These are phyloP conservation scores for Leucoraja erinaceus DNA, from an alignment of 2,113 vertebrate genomes.

Conservation along the genomic window DNA sequence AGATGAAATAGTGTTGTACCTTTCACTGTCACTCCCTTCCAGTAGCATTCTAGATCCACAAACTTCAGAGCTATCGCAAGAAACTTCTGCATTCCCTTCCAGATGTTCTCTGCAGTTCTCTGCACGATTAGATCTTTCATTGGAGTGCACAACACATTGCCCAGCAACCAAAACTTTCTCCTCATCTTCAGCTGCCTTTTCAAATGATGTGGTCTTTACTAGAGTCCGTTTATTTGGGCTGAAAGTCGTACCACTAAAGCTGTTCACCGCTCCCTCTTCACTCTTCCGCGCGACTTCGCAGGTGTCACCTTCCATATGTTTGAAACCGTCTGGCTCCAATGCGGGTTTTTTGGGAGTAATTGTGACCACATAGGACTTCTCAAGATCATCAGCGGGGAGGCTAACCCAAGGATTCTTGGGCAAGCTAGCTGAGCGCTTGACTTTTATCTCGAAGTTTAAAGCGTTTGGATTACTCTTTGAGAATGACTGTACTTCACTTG, in stretches of 20 bases:
- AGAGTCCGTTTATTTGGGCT: background rate
- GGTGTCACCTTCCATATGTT: background rate
- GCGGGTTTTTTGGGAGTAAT: constrained; percentile 46
- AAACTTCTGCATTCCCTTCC: constrained; percentile 46
- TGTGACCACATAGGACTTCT: constrained; percentile 54
- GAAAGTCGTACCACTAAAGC: background rate
- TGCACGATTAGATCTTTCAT: background rate
- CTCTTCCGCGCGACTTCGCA: background rate
- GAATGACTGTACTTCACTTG: constrained; percentile 47
- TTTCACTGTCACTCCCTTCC: constrained; percentile 40
- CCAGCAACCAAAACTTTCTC: background rate
- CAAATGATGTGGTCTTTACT: background rate
- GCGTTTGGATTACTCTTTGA: constrained; percentile 47
- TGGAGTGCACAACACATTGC: background rate
- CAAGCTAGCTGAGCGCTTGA: constrained; percentile 46
- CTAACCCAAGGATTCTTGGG: constrained; percentile 61
- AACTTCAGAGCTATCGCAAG: constrained; percentile 60
- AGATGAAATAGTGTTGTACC: constrained; percentile 44
- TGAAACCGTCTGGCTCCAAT: background rate
- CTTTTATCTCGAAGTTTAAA: constrained; percentile 56
- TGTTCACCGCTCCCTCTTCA: background rate
- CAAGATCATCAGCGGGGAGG: constrained; percentile 55
- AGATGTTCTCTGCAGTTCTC: background rate
- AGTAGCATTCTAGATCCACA: constrained; percentile 45
- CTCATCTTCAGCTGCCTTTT: background rate